Evolutionary conservation across 2,888 invertebrate species (phyloP), one percentile per base, ranked within the genome.

Genomic region (Melanophora roralis): DNA sequence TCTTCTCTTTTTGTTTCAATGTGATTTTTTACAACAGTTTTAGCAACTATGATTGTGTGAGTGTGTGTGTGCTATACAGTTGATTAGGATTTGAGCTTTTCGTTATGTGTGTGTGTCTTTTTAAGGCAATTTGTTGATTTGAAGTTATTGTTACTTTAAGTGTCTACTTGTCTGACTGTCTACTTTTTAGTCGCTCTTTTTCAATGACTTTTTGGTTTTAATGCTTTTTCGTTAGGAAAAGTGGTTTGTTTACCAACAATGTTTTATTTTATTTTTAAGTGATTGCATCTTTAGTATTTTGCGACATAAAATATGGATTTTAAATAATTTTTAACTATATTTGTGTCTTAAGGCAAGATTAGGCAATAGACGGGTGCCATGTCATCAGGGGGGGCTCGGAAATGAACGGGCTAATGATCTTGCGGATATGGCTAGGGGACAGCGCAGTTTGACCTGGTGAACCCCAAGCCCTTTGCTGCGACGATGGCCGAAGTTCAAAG

Each of bases 71-170:
- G 51, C 40, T 6, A 23, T 45, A 23, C 36, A 38, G 12, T 16
- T 11, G 45, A 53, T 23, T 14, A 19, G 4, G 14, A 9, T 34
- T 7, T 57, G 23, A 14, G 7, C 23, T 45, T 57, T n/a, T 53
- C 27, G 6, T 3, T 27, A 1, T 53, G 4, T 27, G 21, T 38
- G 11, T 34, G 16, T 55, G 9, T 43, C 34, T 55, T 68, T 47
- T 14, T 62, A 34, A 57, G 64, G 55, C 73, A 78, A 78, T 73
- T 78, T 64, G 73, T 68, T 73, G 68, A 73, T 68, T 78, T 68
- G n/a, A 62, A 68, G 34, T 73, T 67, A 73, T 65, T 77, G 77
- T 71, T 59, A 64, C 57, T 68, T 68, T 6, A 73, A 73, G 68
- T 68, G 23, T 68, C 19, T 67, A 38, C 27, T 57, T 32, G 55